A percentile compares a stretch with the other conserved stretches of the same genome.
phyloP scores from a whole-genome alignment of 2,888 invertebrate genomes.

The Hartigia nigra region DNA sequence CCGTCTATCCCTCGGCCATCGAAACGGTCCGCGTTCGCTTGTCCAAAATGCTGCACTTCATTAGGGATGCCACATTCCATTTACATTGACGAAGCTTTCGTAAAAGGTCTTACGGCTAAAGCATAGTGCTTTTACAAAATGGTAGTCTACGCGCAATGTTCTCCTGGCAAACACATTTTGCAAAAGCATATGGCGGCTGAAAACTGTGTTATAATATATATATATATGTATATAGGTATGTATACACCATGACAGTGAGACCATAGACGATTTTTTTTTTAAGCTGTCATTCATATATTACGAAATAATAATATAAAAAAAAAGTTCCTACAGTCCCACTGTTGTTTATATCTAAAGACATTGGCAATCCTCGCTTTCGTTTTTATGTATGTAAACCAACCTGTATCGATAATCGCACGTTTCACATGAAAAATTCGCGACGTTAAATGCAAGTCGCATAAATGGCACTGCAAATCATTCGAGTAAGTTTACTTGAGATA shows the following conservation, averaged over 20 bases:
- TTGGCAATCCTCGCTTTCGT: neutral
- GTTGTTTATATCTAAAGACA: neutral
- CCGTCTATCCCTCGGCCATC: neutral
- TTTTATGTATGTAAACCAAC: no score
- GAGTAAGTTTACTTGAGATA: neutral
- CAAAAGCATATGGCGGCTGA: conserved; percentile 17
- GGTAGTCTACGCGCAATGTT: conserved; percentile 45
- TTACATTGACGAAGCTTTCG: conserved; percentile 65
- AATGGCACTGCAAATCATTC: neutral
- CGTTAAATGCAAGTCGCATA: neutral
- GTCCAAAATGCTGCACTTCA: conserved; percentile 62
- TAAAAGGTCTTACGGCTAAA: conserved; percentile 49
- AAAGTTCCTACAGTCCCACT: neutral
- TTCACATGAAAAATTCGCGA: neutral
- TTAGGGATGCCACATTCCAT: conserved; percentile 65
- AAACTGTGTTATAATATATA: conserved; percentile 2
- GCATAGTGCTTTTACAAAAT: conserved; percentile 57
- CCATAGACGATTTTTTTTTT: neutral
- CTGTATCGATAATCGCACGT: neutral
- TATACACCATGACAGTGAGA: neutral
- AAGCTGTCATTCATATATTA: neutral
- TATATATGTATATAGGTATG: neutral
- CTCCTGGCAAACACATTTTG: conserved; percentile 35
- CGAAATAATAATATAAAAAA: neutral
- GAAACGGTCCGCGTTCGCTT: conserved; percentile 10